Conservation (phyloP, 2,888 invertebrate species). For the Smittia sp. region DNA sequence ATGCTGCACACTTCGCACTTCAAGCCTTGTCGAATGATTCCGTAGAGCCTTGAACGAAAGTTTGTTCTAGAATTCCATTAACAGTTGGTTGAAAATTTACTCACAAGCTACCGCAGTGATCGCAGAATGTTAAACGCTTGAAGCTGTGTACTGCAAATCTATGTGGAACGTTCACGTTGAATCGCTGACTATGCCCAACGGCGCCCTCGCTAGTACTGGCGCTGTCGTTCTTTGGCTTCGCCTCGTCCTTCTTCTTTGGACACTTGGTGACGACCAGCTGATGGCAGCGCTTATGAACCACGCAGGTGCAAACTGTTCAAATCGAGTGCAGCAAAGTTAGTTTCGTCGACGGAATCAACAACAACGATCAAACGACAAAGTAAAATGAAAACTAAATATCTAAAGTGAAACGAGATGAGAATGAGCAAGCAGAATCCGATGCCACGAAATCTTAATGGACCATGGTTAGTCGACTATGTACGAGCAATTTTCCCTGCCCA, state of each 20-base stretch:
- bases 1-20: slow-evolving; percentile 96
- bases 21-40: slow-evolving; percentile 91
- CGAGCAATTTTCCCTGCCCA: not conserved
- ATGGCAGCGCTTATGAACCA: slow-evolving; percentile 99
- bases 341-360: not conserved
- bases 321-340: slow-evolving; percentile 45
- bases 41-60: slow-evolving; percentile 64
- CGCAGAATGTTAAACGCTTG: slow-evolving; percentile 98
- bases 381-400: slow-evolving; percentile 48
- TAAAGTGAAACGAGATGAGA: slow-evolving; percentile 26
- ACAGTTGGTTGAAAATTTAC: not conserved
- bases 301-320: slow-evolving; percentile 91
- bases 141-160: slow-evolving; percentile 94
- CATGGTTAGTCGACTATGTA: not conserved
- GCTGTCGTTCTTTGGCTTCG: slow-evolving; percentile 39
- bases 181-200: slow-evolving; percentile 64
- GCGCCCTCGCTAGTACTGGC: not conserved
- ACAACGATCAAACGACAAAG: slow-evolving; percentile 44
- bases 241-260: slow-evolving; percentile 92
- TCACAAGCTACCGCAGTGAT: slow-evolving; percentile 94
- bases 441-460: not conserved
- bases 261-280: slow-evolving; percentile 96
- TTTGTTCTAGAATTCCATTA: slow-evolving; percentile 1
- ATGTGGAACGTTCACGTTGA: slow-evolving; percentile 98
- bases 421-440: not conserved